Base-by-base conservation (phyloP, 2,888 invertebrate species). In the Euclidia mi region DNA sequence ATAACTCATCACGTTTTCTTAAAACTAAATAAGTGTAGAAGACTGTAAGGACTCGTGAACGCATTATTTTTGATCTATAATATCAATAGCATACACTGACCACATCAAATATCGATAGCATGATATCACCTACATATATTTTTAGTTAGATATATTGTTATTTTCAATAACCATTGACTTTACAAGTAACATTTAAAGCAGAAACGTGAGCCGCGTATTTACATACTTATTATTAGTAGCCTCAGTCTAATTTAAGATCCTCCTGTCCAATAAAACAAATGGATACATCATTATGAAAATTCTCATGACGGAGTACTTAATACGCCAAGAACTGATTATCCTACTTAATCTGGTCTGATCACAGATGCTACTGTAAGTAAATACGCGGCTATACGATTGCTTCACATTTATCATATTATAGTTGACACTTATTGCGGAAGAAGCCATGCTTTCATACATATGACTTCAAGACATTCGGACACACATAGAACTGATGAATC, bases 71-170 rank as follows among this genome's bases (percentile, higher is more conserved):
- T 52, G 45, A n/a, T 53, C 66, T 48, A 57, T n/a, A n/a, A n/a
- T n/a, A n/a, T 44, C 59, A 45, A 40, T 20, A 57, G 75, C 72
- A 67, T 40, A 79, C 80, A 79, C 63, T 61, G 78, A 79, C 47
- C 71, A 76, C 73, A 79, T 47, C 32, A 35, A 78, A 64, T 60
- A 71, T 45, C 35, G 49, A 57, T 25, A 50, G 48, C 63, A 55
- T 65, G 46, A 65, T 37, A 41, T 55, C 18, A 51, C 59, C 56
- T 35, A 14, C 34, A 58, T 38, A 29, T 17, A 37, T 12, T 18
- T 28, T 6, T 35, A 42, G 11, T 37, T 18, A 20, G 9, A 18
- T n/a, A n/a, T n/a, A 14, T 45, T 45, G 32, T 49, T 41, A 44
- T 3, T 40, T 47, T 44, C 3, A 46, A 45, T 9, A 58, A 4